Evolutionary conservation across 2,113 vertebrate genomes (phyloP).

Genomic region (Excalfactoria chinensis): DNA sequence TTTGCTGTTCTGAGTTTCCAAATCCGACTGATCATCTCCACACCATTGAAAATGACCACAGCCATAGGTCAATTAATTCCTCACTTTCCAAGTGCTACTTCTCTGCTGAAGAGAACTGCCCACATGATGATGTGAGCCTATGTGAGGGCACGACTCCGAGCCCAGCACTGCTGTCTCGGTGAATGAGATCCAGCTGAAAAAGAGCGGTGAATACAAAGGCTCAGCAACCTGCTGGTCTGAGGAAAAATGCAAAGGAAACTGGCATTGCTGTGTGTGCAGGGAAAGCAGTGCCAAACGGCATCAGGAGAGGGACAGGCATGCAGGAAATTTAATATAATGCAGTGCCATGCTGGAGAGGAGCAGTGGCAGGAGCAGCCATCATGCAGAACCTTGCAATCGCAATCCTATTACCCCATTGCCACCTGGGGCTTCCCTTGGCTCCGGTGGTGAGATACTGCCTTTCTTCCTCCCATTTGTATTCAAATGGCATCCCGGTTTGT

Average conservation of each 20-base stretch:
- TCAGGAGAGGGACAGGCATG: accelerated
- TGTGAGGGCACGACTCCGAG: background rate
- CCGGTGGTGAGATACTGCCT: accelerated
- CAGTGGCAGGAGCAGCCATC: background rate
- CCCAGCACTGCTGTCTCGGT: background rate
- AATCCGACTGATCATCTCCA: background rate
- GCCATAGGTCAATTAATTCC: slow-evolving; percentile 30
- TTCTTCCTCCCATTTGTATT: background rate
- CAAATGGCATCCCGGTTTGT: background rate
- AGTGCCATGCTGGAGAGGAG: background rate
- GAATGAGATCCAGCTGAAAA: background rate
- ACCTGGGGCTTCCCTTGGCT: background rate
- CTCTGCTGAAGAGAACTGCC: background rate
- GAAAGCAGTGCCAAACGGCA: background rate
- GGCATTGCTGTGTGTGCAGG: background rate
- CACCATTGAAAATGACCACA: background rate
- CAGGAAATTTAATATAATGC: background rate
- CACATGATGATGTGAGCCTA: accelerated
- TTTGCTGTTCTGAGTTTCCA: background rate
- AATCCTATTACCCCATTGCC: background rate
- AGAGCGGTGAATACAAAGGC: background rate
- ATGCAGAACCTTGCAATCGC: background rate
- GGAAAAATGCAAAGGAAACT: background rate
- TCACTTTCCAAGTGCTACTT: slow-evolving; percentile 19
- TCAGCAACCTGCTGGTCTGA: background rate